phyloP scores from a whole-genome alignment of 2,113 vertebrate species.

The Nycticorax nycticorax region DNA sequence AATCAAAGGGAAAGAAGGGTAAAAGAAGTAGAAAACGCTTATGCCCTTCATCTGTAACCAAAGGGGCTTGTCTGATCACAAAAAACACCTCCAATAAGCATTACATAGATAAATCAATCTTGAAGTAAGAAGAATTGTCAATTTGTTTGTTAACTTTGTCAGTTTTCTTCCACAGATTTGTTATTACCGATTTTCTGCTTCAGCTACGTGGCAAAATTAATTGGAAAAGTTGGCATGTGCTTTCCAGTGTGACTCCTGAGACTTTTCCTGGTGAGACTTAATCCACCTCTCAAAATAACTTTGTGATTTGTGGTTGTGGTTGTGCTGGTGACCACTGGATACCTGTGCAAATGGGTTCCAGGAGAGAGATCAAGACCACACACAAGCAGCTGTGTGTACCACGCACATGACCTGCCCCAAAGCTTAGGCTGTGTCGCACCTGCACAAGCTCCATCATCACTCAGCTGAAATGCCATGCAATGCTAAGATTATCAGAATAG shows the following conservation, averaged over 20 bases:
- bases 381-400: background rate
- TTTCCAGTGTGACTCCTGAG: background rate
- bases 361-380: background rate
- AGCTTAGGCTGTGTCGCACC: background rate
- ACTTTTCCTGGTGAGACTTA: background rate
- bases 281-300: background rate
- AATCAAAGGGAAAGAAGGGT: background rate
- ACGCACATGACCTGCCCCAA: accelerated
- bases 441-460: background rate
- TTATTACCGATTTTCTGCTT: background rate
- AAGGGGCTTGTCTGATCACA: background rate
- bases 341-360: background rate
- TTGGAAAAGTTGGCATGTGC: background rate
- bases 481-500: background rate
- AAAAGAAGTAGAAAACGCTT: background rate
- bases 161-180: background rate
- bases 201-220: background rate
- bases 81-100: background rate
- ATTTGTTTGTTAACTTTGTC: background rate
- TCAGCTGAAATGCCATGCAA: background rate
- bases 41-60: background rate
- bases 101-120: background rate
- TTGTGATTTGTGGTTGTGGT: background rate
- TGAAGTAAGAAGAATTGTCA: background rate
- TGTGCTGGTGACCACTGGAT: background rate